Evolutionary conservation across 2,888 invertebrate species (phyloP).

Genomic region (Synanthedon tipuliformis): DNA sequence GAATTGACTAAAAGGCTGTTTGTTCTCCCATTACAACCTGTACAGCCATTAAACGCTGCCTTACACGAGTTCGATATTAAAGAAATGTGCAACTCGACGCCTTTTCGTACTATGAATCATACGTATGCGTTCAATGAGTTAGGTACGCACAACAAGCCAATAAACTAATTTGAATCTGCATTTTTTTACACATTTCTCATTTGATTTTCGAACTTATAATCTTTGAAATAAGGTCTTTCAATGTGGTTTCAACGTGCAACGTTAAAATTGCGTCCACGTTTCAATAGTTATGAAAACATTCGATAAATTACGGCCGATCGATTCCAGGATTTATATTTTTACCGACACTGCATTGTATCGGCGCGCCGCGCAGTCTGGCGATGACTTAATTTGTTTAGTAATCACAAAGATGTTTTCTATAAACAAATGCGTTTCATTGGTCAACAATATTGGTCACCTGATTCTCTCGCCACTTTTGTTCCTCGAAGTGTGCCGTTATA

Average conservation of each 20-base stretch:
- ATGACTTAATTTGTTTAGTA: not conserved
- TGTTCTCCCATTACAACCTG: slow-evolving; percentile 14
- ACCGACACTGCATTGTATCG: not conserved
- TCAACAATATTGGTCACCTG: not conserved
- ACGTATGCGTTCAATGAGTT: slow-evolving; percentile 6
- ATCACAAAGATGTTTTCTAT: too few species aligned
- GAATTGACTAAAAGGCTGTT: slow-evolving; percentile 13
- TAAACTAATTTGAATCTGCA: slow-evolving; percentile 1
- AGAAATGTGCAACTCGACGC: slow-evolving; percentile 19
- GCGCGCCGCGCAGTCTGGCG: not conserved
- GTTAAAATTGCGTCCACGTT: not conserved
- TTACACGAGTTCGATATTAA: slow-evolving; percentile 16
- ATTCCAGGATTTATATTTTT: not conserved
- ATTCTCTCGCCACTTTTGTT: not conserved
- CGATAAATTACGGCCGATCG: not conserved
- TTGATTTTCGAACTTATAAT: too few species aligned
- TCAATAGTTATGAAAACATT: not conserved
- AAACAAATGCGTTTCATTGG: too few species aligned
- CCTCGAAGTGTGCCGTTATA: not conserved
- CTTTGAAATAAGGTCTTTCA: too few species aligned
- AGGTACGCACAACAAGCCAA: slow-evolving; percentile 4
- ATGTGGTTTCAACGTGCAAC: not conserved
- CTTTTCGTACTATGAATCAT: slow-evolving; percentile 12
- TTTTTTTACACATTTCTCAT: not conserved
- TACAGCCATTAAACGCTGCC: slow-evolving; percentile 10